phyloP scores from a whole-genome alignment of 1,140 invertebrate genomes.

The Hyles vespertilio region DNA sequence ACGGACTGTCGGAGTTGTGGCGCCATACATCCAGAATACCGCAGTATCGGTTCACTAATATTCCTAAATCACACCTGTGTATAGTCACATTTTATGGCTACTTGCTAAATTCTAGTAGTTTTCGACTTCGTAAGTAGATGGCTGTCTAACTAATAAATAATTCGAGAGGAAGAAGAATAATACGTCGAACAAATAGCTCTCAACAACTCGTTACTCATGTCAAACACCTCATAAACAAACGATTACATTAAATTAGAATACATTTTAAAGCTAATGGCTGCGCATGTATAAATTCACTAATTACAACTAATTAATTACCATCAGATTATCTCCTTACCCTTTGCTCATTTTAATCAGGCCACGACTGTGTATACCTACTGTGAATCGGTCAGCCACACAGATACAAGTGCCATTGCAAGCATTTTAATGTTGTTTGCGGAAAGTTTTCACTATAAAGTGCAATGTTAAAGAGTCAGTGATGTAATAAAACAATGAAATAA shows the following conservation, averaged over 20 bases:
- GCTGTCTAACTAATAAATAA: conserved; percentile 6
- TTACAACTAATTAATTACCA: conserved; percentile 26
- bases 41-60: too few relatives aligned
- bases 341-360: conserved; percentile 15
- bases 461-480: too few relatives aligned
- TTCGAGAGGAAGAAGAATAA: not conserved
- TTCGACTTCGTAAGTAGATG: too few relatives aligned
- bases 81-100: too few relatives aligned
- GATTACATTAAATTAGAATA: conserved; percentile 34
- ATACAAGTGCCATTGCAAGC: too few relatives aligned
- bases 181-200: conserved; percentile 8
- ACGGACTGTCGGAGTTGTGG: conserved; percentile 3
- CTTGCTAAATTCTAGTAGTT: too few relatives aligned
- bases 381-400: too few relatives aligned
- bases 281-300: conserved; percentile 29
- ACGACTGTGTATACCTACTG: conserved; percentile 13
- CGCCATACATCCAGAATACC: not conserved
- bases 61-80: too few relatives aligned
- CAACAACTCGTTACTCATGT: conserved; percentile 24
- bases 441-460: too few relatives aligned
- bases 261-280: conserved; percentile 39
- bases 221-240: conserved; percentile 30
- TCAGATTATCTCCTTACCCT: conserved; percentile 11
- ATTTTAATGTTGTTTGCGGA: too few relatives aligned
- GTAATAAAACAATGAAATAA: conserved; percentile 26